Percentiles rank a stretch among this genome's conserved stretches.
These are phyloP conservation scores for Ancistrus triradiatus DNA, from an alignment of 2,113 vertebrate genomes.

Conservation along the genomic window DNA sequence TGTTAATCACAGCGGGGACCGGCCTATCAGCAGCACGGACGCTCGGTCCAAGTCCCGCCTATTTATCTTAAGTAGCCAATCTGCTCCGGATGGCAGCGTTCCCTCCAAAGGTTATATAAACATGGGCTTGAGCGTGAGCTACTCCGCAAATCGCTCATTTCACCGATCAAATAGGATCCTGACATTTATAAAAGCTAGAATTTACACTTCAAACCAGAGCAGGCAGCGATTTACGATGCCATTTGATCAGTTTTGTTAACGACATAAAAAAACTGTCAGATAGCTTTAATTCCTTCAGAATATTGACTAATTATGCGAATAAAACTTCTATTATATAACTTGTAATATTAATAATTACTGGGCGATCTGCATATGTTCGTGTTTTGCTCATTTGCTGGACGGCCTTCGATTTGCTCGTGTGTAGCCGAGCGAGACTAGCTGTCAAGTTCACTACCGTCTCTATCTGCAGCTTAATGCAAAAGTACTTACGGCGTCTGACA, in stretches of 20 bases:
- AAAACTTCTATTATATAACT: neutral
- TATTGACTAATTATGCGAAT: neutral
- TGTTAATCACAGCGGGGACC: slow-evolving; percentile 40
- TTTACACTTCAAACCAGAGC: neutral
- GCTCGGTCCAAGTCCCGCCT: slow-evolving; percentile 69
- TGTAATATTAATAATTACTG: neutral
- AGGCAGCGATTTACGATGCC: too few relatives aligned
- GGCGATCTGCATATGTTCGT: slow-evolving; percentile 1
- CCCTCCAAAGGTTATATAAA: slow-evolving; percentile 64
- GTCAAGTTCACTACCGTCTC: slow-evolving; percentile 48
- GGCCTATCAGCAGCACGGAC: slow-evolving; percentile 37
- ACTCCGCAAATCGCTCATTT: slow-evolving; percentile 62
- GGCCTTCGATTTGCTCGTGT: slow-evolving; percentile 35
- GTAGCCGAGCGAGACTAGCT: slow-evolving; percentile 47
- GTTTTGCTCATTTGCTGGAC: neutral
- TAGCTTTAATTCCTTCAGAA: neutral
- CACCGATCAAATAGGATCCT: neutral
- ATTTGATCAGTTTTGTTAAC: neutral
- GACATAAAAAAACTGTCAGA: slow-evolving; percentile 9
- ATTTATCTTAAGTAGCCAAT: slow-evolving; percentile 67
- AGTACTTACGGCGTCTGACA: slow-evolving; percentile 27
- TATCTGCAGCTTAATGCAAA: slow-evolving; percentile 42
- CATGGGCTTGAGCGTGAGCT: slow-evolving; percentile 59
- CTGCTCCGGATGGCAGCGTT: slow-evolving; percentile 60
- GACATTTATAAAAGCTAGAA: neutral